A percentile compares a stretch with the other conserved stretches of the same genome.
Conservation (phyloP, 1,140 invertebrate species). For the Magallana angulata region DNA sequence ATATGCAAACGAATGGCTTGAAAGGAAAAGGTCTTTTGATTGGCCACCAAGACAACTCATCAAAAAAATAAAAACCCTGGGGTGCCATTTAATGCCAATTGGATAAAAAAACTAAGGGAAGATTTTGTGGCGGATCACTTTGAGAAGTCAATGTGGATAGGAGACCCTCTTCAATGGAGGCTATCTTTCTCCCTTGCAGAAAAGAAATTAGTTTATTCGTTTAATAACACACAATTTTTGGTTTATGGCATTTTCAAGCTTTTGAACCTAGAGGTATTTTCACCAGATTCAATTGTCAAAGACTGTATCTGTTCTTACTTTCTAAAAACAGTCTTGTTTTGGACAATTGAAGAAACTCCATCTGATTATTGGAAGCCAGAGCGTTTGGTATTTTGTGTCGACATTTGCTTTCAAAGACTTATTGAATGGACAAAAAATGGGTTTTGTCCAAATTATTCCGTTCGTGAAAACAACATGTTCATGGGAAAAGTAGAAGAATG, state of each 20-base stretch:
- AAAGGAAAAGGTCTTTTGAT: neutral
- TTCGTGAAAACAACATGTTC: neutral
- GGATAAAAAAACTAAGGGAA: neutral
- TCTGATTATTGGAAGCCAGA: neutral
- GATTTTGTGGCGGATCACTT: no score
- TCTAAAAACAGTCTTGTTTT: neutral
- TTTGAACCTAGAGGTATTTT: neutral
- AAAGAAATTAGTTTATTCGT: neutral
- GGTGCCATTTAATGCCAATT: neutral
- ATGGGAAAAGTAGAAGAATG: neutral
- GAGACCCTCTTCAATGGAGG: neutral
- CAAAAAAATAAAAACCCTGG: neutral
- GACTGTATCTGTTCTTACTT: neutral
- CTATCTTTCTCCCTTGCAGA: neutral
- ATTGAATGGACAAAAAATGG: neutral
- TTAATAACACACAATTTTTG: neutral
- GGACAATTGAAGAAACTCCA: neutral
- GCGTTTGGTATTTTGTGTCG: neutral
- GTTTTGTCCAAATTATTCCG: neutral
- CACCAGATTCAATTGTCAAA: no score
- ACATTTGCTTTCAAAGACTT: neutral
- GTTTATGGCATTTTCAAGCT: neutral
- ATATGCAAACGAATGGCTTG: neutral
- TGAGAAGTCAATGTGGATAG: neutral
- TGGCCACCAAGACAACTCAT: neutral